Conservation (phyloP, 2,888 invertebrate species). For the Deilephila porcellus region DNA sequence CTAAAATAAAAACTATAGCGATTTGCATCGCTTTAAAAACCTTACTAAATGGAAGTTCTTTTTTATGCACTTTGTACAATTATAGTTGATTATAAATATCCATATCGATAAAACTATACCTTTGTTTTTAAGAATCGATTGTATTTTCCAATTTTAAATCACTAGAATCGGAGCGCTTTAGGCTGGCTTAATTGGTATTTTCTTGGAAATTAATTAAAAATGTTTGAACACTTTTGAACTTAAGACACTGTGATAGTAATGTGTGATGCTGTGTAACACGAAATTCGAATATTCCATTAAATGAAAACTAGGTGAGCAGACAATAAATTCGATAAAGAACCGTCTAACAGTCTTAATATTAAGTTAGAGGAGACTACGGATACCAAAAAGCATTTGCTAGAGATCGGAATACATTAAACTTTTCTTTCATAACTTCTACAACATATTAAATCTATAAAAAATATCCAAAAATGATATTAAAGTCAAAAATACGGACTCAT, state of each 20-base stretch:
- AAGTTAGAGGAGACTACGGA: constrained; percentile 59
- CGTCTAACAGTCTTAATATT: constrained; percentile 33
- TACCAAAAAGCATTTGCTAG: constrained; percentile 57
- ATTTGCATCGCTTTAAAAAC: too few relatives aligned
- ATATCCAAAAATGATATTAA: background rate
- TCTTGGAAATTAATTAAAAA: background rate
- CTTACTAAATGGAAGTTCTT: too few relatives aligned
- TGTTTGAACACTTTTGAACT: constrained; percentile 32
- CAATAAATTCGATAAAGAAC: constrained; percentile 40
- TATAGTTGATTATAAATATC: constrained; percentile 3
- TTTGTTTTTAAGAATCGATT: constrained; percentile 19
- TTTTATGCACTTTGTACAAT: background rate
- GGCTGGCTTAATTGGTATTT: constrained; percentile 16
- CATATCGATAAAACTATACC: constrained; percentile 3
- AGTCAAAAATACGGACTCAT: too few relatives aligned
- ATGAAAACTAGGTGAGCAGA: constrained; percentile 47
- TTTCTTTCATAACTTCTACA: background rate
- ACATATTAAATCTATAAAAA: too few relatives aligned
- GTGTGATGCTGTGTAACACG: constrained; percentile 41
- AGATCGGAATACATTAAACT: background rate
- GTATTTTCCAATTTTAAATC: constrained; percentile 26
- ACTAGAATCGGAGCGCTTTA: constrained; percentile 10
- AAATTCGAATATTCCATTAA: constrained; percentile 37
- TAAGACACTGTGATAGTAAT: constrained; percentile 49
- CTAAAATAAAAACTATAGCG: too few relatives aligned